Base-by-base conservation (phyloP, 2,888 invertebrate species). In the Melieria omissa region DNA sequence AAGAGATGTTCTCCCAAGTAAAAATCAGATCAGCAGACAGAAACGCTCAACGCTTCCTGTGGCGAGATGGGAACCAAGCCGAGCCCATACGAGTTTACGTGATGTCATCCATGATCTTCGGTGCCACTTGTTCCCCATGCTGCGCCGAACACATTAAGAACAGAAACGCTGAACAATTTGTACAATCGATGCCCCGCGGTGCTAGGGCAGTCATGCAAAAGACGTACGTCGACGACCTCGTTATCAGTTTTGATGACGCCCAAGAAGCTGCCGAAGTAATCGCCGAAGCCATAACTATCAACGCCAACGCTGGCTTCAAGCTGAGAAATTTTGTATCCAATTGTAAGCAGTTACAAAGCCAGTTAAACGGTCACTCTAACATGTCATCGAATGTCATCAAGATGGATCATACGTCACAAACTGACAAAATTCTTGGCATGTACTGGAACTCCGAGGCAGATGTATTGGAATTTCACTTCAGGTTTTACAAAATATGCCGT, bases 141-240 rank as follows among this genome's bases (percentile, higher is more conserved):
- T 78, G 75, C n/a, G 83, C 81, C 0, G 73, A 78, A 49, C 76
- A 79, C 54, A 72, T 82, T 5, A 82, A 82, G 70, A 79, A 82
- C 49, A 55, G 69, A 6, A 83, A 81, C 42, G 79, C 80, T 4
- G n/a, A 45, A 6, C 54, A 70, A 29, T 76, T 72, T 46, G 52
- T 14, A 16, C 8, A 10, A 12, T 5, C 42, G 45, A 64, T 72
- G 72, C 67, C 78, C 73, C 45, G 54, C 65, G 73, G 76, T 77
- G 14, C 66, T 45, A n/a, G 52, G 52, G 44, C 76, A 67, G 9
- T 76, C 75, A 62, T 65, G 68, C 52, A 63, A 69, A 41, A 79
- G 71, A 49, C 74, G 42, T 73, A 75, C 10, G 73, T 73, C 5
- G 78, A 78, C 12, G 75, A 75, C 52, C 66, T 76, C 1, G 79